Evolutionary conservation across 1,140 invertebrate species (phyloP), one percentile per base, ranked within the genome.

Genomic region (Macrobrachium rosenbergii): DNA sequence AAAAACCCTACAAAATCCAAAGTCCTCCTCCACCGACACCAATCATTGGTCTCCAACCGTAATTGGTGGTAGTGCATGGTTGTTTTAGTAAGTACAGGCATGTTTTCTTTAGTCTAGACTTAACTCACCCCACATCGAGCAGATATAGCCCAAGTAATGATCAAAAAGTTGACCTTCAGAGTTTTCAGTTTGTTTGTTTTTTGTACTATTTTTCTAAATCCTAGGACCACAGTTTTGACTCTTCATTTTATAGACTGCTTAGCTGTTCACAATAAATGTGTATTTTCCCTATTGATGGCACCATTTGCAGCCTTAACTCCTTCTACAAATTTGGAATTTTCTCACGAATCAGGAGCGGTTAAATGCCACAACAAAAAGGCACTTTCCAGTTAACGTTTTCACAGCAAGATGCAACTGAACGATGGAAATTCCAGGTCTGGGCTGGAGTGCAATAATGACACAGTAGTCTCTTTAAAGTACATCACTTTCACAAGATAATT

Each of bases 61-160:
- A 52, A 58, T 45, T 79, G 60, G 62, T 78, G 59, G 21, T 79
- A 64, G 62, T 59, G 83, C 83, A 85, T 79, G 83, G 7, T 79
- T 23, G 28, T 60, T 78, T 67, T 85, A 37, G 19, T 28, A 37
- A 21, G 83, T 78, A 63, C 60, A 62, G 69, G 82, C 82, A 83
- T 83, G 82, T 17, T 28, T 43, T 77, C 43, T 52, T 10, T 52
- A 52, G 52, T 52, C 12, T 52, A 52, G 52, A 52, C 2, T 52
- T 52, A 64, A 63, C 28, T 77, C 52, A 76, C 62, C n/a, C 75
- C 75, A 78, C 75, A 85, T 78, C 83, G 83, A 77, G 83, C 76
- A 85, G 60, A 21, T 23, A 37, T 17, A 69, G 83, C 83, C 83
- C 83, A 85, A n/a, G 12, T 83, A 37, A 82, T 16, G 2, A 28